phyloP scores from a whole-genome alignment of 2,888 invertebrate species.

The Orgyia antiqua region DNA sequence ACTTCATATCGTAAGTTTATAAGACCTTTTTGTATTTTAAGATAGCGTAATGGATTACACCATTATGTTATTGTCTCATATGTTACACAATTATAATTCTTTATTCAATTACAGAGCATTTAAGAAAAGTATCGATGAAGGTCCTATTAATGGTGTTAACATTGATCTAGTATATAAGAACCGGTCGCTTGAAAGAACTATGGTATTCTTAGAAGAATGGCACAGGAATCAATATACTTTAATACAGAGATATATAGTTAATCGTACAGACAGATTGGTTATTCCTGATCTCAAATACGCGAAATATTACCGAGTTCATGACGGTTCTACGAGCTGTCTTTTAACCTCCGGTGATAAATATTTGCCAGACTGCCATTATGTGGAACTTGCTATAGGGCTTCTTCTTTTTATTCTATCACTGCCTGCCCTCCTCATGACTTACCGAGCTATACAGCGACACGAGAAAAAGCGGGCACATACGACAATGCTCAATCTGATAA shows the following conservation, averaged over 20 bases:
- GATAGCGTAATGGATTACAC: too few species aligned
- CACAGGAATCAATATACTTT: background rate
- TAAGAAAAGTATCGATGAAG: slow-evolving; percentile 4
- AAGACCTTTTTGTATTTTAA: too few species aligned
- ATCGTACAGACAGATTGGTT: slow-evolving; percentile 4
- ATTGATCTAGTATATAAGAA: slow-evolving; percentile 9
- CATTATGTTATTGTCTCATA: too few species aligned
- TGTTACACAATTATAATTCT: too few species aligned
- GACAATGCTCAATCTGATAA: slow-evolving; percentile 27
- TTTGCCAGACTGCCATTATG: slow-evolving; percentile 81
- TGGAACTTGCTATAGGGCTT: slow-evolving; percentile 23
- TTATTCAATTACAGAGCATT: slow-evolving; percentile 14
- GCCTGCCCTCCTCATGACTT: slow-evolving; percentile 13
- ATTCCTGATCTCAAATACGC: background rate
- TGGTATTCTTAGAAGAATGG: slow-evolving; percentile 14
- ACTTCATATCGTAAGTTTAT: too few species aligned
- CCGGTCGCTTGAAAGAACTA: slow-evolving; percentile 10
- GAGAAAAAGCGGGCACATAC: slow-evolving; percentile 19
- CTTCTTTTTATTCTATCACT: slow-evolving; percentile 57
- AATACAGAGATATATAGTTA: slow-evolving; percentile 13
- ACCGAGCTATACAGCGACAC: slow-evolving; percentile 20
- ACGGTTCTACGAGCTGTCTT: slow-evolving; percentile 16
- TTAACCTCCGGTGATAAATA: slow-evolving; percentile 50
- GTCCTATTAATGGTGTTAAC: slow-evolving; percentile 3
- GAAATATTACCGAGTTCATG: slow-evolving; percentile 10